These are phyloP conservation scores for Dichetophora obliterata DNA, from an alignment of 2,888 invertebrate genomes.

Conservation along the genomic window DNA sequence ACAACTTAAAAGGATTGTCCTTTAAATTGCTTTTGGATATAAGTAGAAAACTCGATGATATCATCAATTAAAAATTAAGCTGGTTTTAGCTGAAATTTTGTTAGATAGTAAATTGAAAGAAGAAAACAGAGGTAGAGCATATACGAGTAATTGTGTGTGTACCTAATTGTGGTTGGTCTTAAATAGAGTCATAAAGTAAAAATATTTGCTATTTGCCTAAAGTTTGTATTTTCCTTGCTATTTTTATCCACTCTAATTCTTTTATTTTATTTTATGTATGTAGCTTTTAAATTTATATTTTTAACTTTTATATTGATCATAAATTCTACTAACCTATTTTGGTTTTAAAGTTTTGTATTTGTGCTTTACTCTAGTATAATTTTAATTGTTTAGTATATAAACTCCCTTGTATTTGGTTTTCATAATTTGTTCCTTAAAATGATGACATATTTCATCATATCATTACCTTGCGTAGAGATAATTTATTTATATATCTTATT, in stretches of 20 bases:
- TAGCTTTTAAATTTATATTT: not conserved
- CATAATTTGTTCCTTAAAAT: constrained; percentile 67
- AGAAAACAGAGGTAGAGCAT: no score
- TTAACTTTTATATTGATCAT: constrained; percentile 24
- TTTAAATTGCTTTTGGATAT: no score
- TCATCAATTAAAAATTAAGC: no score
- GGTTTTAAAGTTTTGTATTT: constrained; percentile 24
- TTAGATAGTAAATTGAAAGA: no score
- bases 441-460: constrained; percentile 45
- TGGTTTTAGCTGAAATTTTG: no score
- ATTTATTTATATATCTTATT: not conserved
- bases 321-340: constrained; percentile 24
- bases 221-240: constrained; percentile 27
- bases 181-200: constrained; percentile 32
- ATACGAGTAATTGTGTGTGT: no score
- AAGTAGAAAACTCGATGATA: no score
- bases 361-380: constrained; percentile 39
- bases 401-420: constrained; percentile 70
- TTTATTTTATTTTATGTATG: constrained; percentile 24
- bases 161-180: not conserved
- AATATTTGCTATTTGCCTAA: constrained; percentile 49
- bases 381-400: constrained; percentile 64
- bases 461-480: not conserved
- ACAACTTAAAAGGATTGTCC: no score
- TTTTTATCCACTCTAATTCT: constrained; percentile 17